Conservation (phyloP, 2,888 invertebrate species). For the Thera obeliscata region DNA sequence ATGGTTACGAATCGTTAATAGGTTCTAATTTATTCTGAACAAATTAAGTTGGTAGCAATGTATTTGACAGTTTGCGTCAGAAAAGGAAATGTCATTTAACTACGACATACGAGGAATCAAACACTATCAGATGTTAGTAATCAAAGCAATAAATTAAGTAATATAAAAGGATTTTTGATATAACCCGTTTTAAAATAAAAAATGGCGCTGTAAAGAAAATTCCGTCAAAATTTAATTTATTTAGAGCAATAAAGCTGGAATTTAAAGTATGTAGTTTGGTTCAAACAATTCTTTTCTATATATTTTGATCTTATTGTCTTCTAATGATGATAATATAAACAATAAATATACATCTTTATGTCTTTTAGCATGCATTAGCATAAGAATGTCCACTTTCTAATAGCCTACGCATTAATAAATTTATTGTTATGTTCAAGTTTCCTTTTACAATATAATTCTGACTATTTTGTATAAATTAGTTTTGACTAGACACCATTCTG, state of each 20-base stretch:
- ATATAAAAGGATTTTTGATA: no score
- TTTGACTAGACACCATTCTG: neutral
- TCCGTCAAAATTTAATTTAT: no score
- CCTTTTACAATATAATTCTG: slow-evolving; percentile 30
- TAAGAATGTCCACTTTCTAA: slow-evolving; percentile 44
- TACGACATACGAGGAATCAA: slow-evolving; percentile 23
- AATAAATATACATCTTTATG: slow-evolving; percentile 38
- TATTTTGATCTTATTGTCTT: slow-evolving; percentile 17
- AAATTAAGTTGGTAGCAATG: slow-evolving; percentile 20
- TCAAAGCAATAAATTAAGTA: no score
- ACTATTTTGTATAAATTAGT: slow-evolving; percentile 17
- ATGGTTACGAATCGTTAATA: slow-evolving; percentile 12
- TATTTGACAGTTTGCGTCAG: slow-evolving; percentile 20
- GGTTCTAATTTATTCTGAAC: slow-evolving; percentile 7
- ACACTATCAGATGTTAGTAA: neutral
- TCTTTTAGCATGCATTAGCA: slow-evolving; percentile 40
- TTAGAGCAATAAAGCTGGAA: no score
- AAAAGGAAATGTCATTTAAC: slow-evolving; percentile 30
- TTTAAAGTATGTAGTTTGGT: neutral
- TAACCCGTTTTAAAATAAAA: no score
- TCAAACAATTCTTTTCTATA: slow-evolving; percentile 20
- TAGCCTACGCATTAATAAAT: slow-evolving; percentile 38
- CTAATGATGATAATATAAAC: slow-evolving; percentile 33
- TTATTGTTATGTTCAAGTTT: slow-evolving; percentile 33
- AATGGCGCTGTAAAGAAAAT: no score